These are phyloP conservation scores for Sylvietta virens DNA, from an alignment of 2,113 vertebrate genomes.

Conservation along the genomic window DNA sequence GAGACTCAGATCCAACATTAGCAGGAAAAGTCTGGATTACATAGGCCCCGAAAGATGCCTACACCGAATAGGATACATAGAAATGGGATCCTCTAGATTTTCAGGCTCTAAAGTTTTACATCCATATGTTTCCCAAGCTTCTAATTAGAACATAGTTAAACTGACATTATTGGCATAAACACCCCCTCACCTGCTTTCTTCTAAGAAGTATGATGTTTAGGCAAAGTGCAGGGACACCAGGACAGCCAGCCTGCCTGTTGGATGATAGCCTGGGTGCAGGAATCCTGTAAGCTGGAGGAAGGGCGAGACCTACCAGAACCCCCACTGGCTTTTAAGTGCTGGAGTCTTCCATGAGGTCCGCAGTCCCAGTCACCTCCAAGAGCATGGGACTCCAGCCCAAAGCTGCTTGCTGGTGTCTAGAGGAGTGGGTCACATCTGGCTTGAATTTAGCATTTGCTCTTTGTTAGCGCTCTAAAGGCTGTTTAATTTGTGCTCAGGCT, in stretches of 20 bases:
- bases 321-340: background rate
- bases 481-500: background rate
- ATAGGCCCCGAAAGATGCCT: background rate
- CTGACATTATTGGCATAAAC: rapidly evolving
- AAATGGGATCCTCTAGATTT: background rate
- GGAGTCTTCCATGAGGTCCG: background rate
- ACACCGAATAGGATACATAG: background rate
- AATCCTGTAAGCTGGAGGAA: background rate
- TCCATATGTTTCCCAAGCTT: background rate
- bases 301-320: background rate
- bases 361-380: background rate
- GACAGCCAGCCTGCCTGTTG: background rate
- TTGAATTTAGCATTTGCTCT: slow-evolving; percentile 28
- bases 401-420: background rate
- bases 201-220: background rate
- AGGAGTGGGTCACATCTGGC: background rate
- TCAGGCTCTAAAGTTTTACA: background rate
- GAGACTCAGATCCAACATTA: background rate
- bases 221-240: background rate
- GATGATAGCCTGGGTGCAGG: background rate
- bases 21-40: background rate
- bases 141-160: background rate
- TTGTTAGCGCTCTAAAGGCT: background rate
- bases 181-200: background rate
- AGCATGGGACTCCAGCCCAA: background rate